phyloP scores from a whole-genome alignment of 1,140 invertebrate species.

The Elysia chlorotica region DNA sequence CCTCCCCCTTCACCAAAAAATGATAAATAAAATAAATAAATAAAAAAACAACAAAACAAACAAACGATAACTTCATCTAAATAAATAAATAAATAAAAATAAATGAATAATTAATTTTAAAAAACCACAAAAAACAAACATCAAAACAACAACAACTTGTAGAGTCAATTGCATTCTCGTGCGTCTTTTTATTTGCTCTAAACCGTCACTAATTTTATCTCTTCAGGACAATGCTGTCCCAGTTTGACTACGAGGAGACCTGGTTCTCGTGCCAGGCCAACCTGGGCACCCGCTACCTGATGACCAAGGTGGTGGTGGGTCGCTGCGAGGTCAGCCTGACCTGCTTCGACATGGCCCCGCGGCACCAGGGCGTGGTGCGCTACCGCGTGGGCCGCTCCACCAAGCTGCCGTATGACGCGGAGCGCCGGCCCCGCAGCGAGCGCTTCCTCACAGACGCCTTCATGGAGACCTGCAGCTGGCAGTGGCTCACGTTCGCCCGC shows the following conservation, averaged over 20 bases:
- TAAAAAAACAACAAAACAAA: too few relatives aligned
- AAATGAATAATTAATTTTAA: too few relatives aligned
- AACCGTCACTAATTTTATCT: too few relatives aligned
- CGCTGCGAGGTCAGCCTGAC: slow-evolving; percentile 91
- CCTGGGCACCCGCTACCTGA: slow-evolving; percentile 10
- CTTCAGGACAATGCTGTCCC: slow-evolving; percentile 5
- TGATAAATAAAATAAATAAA: too few relatives aligned
- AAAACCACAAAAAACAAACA: too few relatives aligned
- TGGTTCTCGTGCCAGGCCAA: slow-evolving; percentile 19
- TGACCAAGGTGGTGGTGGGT: slow-evolving; percentile 20
- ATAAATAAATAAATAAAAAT: too few relatives aligned
- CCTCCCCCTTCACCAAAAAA: too few relatives aligned
- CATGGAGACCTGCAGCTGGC: slow-evolving; percentile 57
- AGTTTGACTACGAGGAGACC: slow-evolving; percentile 22
- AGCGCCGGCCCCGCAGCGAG: not conserved
- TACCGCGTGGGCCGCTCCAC: slow-evolving; percentile 77
- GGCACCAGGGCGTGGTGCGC: slow-evolving; percentile 94
- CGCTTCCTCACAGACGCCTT: slow-evolving; percentile 47
- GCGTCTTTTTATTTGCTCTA: too few relatives aligned
- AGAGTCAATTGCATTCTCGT: too few relatives aligned
- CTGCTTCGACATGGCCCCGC: slow-evolving; percentile 93
- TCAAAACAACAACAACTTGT: too few relatives aligned
- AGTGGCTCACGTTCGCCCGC: slow-evolving; percentile 55
- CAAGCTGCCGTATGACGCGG: not conserved
- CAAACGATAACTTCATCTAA: too few relatives aligned